phyloP scores from a whole-genome alignment of 2,797 vertebrate genomes.

The Gallinago nigripennis region DNA sequence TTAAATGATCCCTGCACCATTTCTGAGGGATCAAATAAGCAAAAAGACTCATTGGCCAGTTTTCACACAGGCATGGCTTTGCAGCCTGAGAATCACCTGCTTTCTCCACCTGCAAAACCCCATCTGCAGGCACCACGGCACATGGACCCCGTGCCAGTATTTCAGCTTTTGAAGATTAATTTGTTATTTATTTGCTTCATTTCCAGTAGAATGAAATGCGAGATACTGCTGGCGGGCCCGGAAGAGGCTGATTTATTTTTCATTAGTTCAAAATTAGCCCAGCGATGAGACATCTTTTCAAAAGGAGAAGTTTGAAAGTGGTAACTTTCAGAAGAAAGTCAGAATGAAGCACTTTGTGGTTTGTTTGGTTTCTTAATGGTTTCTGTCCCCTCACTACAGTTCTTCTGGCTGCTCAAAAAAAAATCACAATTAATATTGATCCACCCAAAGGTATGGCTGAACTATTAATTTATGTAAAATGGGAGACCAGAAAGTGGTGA shows the following conservation, averaged over 20 bases:
- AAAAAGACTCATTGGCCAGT: accelerated
- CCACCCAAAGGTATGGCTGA: not conserved
- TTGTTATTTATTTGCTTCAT: slow-evolving; percentile 23
- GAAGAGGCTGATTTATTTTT: not conserved
- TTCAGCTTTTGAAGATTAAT: not conserved
- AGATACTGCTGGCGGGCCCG: not conserved
- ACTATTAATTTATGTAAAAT: not conserved
- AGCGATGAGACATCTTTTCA: not conserved
- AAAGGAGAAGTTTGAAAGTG: not conserved
- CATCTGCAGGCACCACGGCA: accelerated
- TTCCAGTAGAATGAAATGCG: not conserved
- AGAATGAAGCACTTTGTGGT: slow-evolving; percentile 10
- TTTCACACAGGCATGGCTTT: not conserved
- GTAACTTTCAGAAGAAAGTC: not conserved
- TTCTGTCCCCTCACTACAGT: slow-evolving; percentile 13
- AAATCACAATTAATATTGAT: not conserved
- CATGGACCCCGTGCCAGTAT: accelerated
- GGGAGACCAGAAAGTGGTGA: not conserved
- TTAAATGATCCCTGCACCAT: not conserved
- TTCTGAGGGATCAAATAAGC: not conserved
- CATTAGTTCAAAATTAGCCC: not conserved
- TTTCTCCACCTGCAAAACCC: not conserved
- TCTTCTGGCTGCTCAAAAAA: not conserved
- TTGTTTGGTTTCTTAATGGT: slow-evolving; percentile 47
- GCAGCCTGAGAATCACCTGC: not conserved